A percentile compares a stretch with the other conserved stretches of the same genome.
phyloP scores from a whole-genome alignment of 2,797 vertebrate genomes.

The Tragopan temminckii region DNA sequence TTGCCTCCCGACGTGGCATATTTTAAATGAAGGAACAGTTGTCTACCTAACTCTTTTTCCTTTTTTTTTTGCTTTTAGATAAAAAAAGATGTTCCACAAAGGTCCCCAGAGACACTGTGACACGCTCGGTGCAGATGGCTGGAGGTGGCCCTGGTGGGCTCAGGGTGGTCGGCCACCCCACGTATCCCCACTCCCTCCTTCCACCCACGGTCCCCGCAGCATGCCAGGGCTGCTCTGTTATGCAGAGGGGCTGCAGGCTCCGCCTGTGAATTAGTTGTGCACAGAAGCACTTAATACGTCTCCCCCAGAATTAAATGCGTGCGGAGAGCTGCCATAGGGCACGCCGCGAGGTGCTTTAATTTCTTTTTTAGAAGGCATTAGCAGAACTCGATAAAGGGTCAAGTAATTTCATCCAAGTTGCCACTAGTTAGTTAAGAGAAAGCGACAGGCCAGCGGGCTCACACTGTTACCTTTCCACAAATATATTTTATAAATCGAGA shows the following conservation, averaged over 20 bases:
- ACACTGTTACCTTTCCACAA: slow-evolving; percentile 67
- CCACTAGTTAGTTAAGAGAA: slow-evolving; percentile 87
- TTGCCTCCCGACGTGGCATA: fast-evolving
- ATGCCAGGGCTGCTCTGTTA: not conserved
- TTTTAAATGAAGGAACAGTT: not conserved
- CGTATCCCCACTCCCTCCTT: not conserved
- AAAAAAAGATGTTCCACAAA: not conserved
- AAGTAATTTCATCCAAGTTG: slow-evolving; percentile 92
- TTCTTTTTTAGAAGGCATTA: slow-evolving; percentile 90
- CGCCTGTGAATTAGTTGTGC: slow-evolving; percentile 82
- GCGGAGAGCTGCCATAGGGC: slow-evolving; percentile 80
- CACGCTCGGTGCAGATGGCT: fast-evolving
- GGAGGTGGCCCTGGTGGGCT: not conserved
- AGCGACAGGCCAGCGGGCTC: slow-evolving; percentile 82
- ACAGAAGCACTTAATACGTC: slow-evolving; percentile 88
- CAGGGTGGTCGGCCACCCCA: not conserved
- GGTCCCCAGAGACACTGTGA: too few species aligned
- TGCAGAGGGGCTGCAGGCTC: slow-evolving; percentile 73
- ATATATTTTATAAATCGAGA: slow-evolving; percentile 75
- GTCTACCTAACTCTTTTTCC: not conserved
- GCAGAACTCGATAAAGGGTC: slow-evolving; percentile 90
- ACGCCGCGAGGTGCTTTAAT: slow-evolving; percentile 84
- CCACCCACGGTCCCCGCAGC: not conserved
- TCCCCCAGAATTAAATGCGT: slow-evolving; percentile 89
- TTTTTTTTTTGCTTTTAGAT: not conserved